These are phyloP conservation scores for Yponomeuta sedellus DNA, from an alignment of 2,888 invertebrate species.

Conservation along the genomic window DNA sequence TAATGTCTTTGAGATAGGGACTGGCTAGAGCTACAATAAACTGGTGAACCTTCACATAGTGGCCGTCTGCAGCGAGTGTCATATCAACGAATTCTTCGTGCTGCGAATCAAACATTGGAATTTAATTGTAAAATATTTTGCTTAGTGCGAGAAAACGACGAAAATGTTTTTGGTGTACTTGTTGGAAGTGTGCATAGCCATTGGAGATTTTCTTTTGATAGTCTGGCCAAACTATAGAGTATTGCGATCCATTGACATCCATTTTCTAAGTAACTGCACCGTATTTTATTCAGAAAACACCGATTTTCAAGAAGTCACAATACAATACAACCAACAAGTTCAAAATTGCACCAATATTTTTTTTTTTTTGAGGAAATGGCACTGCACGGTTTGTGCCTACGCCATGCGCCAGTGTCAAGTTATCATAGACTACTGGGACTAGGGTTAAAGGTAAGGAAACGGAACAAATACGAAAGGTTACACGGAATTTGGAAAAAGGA, in stretches of 20 bases:
- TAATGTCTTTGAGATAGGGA: conserved; percentile 25
- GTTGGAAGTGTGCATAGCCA: not conserved
- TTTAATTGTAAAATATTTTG: too few relatives aligned
- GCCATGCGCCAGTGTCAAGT: too few relatives aligned
- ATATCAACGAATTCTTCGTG: conserved; percentile 28
- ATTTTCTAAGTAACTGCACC: not conserved
- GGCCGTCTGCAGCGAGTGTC: conserved; percentile 26
- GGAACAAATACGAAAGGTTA: too few relatives aligned
- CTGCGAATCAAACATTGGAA: conserved; percentile 18
- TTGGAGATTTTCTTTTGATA: conserved; percentile 2
- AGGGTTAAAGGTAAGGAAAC: too few relatives aligned
- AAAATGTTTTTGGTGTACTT: not conserved
- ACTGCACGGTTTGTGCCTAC: too few relatives aligned
- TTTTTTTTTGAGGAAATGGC: too few relatives aligned
- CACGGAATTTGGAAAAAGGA: too few relatives aligned
- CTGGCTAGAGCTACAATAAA: conserved; percentile 25
- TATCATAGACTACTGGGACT: too few relatives aligned
- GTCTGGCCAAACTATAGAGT: not conserved
- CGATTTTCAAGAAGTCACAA: too few relatives aligned
- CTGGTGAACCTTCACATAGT: conserved; percentile 27
- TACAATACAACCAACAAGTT: too few relatives aligned
- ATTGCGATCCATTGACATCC: not conserved
- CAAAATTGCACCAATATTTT: too few relatives aligned
- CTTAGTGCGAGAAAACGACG: too few relatives aligned
- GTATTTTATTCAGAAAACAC: not conserved